phyloP scores from a whole-genome alignment of 1,140 invertebrate genomes.

The Colletes gigas region DNA sequence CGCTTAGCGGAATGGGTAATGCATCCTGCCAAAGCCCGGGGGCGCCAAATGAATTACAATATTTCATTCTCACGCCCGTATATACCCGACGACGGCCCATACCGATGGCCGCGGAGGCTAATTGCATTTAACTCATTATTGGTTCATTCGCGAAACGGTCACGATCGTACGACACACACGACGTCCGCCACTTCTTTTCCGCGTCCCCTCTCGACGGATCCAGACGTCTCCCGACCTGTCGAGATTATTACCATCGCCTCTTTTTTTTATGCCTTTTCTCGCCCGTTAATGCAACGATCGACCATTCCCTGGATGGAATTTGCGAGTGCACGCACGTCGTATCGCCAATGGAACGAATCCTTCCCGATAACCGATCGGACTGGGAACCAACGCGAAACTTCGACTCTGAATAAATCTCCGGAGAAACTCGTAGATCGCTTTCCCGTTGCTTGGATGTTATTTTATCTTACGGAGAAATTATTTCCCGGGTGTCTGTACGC shows the following conservation, averaged over 20 bases:
- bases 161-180: constrained; percentile 36
- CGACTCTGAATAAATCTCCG: no score
- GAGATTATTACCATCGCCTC: constrained; percentile 47
- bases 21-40: constrained; percentile 67
- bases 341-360: constrained; percentile 55
- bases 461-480: no score
- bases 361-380: constrained; percentile 43
- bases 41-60: constrained; percentile 75
- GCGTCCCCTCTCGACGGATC: constrained; percentile 18
- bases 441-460: no score
- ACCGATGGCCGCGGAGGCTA: constrained; percentile 58
- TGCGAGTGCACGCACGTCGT: constrained; percentile 33
- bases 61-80: constrained; percentile 73
- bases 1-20: constrained; percentile 69
- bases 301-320: constrained; percentile 24
- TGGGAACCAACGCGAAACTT: neutral
- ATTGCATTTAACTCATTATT: constrained; percentile 74
- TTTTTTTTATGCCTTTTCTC: constrained; percentile 1
- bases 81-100: constrained; percentile 53
- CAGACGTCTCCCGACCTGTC: constrained; percentile 37
- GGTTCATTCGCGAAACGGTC: constrained; percentile 49
- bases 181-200: constrained; percentile 22
- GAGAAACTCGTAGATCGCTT: no score
- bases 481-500: no score
- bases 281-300: constrained; percentile 48